Evolutionary conservation across 2,888 invertebrate genomes (phyloP).

Genomic region (Chrysodeixis includens): DNA sequence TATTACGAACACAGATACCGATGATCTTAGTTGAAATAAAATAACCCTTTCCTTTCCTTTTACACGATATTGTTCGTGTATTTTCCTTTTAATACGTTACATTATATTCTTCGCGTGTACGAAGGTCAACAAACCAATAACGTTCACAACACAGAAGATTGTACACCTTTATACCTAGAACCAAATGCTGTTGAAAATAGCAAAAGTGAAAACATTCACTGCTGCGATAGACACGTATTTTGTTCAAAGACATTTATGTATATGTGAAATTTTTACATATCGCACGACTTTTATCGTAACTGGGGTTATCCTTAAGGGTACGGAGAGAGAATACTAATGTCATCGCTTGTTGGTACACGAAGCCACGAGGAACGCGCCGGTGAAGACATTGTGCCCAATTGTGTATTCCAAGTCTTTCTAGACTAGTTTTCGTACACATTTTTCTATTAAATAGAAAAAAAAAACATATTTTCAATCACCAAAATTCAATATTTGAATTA

Average conservation of each 20-base stretch:
- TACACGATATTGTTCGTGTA: slow-evolving; percentile 31
- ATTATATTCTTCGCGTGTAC: not conserved
- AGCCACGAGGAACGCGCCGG: slow-evolving; percentile 20
- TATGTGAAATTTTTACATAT: slow-evolving; percentile 53
- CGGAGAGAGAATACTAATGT: slow-evolving; percentile 56
- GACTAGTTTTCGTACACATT: slow-evolving; percentile 14
- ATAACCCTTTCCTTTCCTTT: slow-evolving; percentile 27
- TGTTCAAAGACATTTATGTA: slow-evolving; percentile 31
- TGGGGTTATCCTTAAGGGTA: slow-evolving; percentile 52
- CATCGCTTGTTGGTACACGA: slow-evolving; percentile 44
- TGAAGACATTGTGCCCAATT: slow-evolving; percentile 43
- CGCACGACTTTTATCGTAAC: slow-evolving; percentile 53
- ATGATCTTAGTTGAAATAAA: slow-evolving; percentile 44
- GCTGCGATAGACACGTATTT: slow-evolving; percentile 44
- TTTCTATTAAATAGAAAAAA: not conserved
- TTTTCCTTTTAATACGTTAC: slow-evolving; percentile 13
- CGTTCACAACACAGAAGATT: not conserved
- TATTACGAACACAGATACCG: slow-evolving; percentile 36
- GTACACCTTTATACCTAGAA: slow-evolving; percentile 2
- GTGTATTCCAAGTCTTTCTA: slow-evolving; percentile 37
- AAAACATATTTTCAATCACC: not conserved
- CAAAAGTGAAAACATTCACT: slow-evolving; percentile 49
- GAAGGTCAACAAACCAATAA: not conserved
- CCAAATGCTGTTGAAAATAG: slow-evolving; percentile 36
- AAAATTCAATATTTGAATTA: not conserved